Evolutionary conservation across 1,140 invertebrate genomes (phyloP).

Genomic region (Proales similis): DNA sequence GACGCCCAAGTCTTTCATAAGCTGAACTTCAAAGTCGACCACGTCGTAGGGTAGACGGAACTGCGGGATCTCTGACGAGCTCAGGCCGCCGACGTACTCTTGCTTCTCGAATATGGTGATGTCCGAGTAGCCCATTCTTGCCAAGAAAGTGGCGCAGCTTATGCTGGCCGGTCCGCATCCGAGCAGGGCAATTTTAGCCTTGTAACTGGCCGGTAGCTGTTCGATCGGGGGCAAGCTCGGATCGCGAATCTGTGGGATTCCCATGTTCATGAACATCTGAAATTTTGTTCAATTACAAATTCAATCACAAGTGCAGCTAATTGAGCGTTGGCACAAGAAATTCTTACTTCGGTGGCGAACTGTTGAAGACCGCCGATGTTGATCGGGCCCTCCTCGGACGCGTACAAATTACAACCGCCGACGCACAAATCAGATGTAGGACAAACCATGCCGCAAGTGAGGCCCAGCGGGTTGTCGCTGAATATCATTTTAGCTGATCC

Average conservation of each 20-base stretch:
- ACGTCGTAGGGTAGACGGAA: conserved; percentile 85
- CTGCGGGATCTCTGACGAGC: conserved; percentile 90
- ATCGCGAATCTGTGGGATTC: conserved; percentile 72
- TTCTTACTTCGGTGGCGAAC: conserved; percentile 79
- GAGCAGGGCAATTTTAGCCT: conserved; percentile 74
- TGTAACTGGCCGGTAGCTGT: conserved; percentile 57
- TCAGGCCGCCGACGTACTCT: conserved; percentile 76
- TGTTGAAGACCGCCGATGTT: conserved; percentile 97
- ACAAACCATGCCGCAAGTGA: conserved; percentile 98
- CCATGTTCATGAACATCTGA: conserved; percentile 85
- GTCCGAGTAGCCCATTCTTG: conserved; percentile 78
- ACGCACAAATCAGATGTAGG: conserved; percentile 96
- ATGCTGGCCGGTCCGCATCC: conserved; percentile 93
- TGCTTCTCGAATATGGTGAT: conserved; percentile 87
- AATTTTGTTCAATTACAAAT: conserved; percentile 4
- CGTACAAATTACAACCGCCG: conserved; percentile 89
- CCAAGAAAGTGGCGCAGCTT: conserved; percentile 90
- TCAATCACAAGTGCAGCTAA: neutral
- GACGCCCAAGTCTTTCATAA: conserved; percentile 84
- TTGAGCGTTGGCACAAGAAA: neutral
- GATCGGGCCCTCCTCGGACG: conserved; percentile 88
- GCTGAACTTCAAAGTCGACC: conserved; percentile 83
- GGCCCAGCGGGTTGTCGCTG: conserved; percentile 85
- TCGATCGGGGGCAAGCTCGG: conserved; percentile 56
- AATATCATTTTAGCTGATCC: conserved; percentile 91